Percentiles rank a stretch among this genome's conserved stretches.
These are phyloP conservation scores for Burhinus oedicnemus DNA, from an alignment of 2,113 vertebrate species.

Conservation along the genomic window DNA sequence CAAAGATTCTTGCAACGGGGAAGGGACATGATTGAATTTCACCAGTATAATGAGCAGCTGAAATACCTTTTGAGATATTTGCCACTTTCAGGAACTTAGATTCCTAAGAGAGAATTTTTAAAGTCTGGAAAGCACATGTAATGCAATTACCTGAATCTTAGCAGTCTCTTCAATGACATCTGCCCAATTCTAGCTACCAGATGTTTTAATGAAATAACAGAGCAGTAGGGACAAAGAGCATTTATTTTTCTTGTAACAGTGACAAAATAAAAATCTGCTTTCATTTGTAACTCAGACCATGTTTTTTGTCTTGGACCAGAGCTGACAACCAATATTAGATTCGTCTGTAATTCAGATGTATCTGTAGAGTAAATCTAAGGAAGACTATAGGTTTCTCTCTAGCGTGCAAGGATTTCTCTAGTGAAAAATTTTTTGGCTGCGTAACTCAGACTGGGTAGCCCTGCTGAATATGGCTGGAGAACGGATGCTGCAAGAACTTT, in stretches of 20 bases:
- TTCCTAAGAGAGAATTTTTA: neutral
- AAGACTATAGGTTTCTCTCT: neutral
- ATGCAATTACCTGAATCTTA: neutral
- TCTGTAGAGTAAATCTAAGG: neutral
- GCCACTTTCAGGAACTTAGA: neutral
- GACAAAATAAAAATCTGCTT: neutral
- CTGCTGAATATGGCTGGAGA: neutral
- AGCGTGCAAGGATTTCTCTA: neutral
- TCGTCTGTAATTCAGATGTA: neutral
- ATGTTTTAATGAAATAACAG: neutral
- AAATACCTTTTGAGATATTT: neutral
- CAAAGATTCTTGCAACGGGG: neutral
- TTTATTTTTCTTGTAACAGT: neutral
- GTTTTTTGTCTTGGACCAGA: neutral
- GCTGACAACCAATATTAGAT: neutral
- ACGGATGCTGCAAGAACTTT: neutral
- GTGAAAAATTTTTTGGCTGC: neutral
- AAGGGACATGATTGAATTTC: neutral
- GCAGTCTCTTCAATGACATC: neutral
- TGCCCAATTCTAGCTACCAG: neutral
- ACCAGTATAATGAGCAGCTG: neutral
- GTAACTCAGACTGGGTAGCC: neutral
- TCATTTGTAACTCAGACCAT: neutral
- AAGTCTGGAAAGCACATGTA: neutral
- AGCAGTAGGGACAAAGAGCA: neutral